Evolutionary conservation across 2,797 vertebrate species (phyloP).

Genomic region (Chanos chanos): DNA sequence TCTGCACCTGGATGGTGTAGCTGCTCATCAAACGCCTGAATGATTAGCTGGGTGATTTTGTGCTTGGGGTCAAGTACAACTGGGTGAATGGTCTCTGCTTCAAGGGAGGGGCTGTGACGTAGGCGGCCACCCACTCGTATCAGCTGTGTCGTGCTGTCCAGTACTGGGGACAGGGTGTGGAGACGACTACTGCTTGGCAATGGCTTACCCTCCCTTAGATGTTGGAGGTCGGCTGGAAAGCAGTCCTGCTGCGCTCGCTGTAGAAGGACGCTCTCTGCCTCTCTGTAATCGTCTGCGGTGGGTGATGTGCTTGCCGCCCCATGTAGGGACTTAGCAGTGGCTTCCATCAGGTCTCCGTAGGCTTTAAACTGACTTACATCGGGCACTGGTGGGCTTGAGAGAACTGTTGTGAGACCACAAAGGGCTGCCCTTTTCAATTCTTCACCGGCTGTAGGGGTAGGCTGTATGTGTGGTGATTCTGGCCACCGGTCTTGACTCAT

Average conservation of each 20-base stretch:
- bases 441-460: too few relatives aligned
- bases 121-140: constrained; percentile 27
- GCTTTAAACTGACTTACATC: not conserved
- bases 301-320: not conserved
- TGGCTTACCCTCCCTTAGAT: constrained; percentile 13
- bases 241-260: constrained; percentile 14
- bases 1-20: constrained; percentile 18
- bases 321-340: not conserved
- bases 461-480: too few relatives aligned
- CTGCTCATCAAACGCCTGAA: constrained; percentile 7
- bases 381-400: too few relatives aligned
- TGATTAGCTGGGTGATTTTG: not conserved
- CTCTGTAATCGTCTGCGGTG: not conserved
- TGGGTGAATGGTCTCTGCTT: not conserved
- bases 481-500: not conserved
- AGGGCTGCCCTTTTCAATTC: too few relatives aligned
- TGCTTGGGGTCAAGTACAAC: constrained; percentile 14
- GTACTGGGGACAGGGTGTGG: constrained; percentile 11
- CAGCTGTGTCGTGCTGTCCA: not conserved
- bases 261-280: not conserved
- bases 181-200: constrained; percentile 1
- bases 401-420: too few relatives aligned
- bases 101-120: not conserved
- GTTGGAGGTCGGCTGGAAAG: constrained; percentile 11
- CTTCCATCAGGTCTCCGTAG: not conserved